A percentile compares a stretch with the other conserved stretches of the same genome.
These are phyloP conservation scores for Myotis pilosus DNA, from an alignment of 2,797 vertebrate genomes.

Conservation along the genomic window DNA sequence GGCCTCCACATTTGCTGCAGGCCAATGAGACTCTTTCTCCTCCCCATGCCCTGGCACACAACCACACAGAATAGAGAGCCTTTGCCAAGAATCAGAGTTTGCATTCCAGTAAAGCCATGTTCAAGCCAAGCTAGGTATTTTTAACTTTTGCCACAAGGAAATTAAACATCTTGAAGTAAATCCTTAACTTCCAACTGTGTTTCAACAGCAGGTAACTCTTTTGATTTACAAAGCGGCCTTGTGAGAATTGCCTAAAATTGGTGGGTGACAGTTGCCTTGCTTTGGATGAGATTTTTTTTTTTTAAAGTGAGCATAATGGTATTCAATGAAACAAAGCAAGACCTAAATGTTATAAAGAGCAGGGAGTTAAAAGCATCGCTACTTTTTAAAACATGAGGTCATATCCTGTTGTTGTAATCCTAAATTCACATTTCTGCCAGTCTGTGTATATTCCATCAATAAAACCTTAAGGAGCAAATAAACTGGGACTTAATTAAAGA, in stretches of 20 bases:
- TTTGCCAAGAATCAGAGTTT: slow-evolving; percentile 4
- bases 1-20: neutral
- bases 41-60: neutral
- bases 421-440: slow-evolving; percentile 45
- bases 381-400: slow-evolving; percentile 32
- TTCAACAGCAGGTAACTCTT: slow-evolving; percentile 17
- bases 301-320: neutral
- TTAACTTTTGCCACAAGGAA: slow-evolving; percentile 37
- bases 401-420: neutral
- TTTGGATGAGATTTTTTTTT: slow-evolving; percentile 25
- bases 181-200: neutral
- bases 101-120: neutral
- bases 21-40: neutral
- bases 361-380: neutral
- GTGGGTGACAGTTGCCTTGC: neutral
- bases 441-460: slow-evolving; percentile 41
- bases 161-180: slow-evolving; percentile 33
- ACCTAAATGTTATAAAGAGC: neutral
- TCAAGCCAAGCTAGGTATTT: slow-evolving; percentile 31
- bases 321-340: neutral
- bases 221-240: neutral
- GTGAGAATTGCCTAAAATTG: neutral
- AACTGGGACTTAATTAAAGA: slow-evolving; percentile 66
- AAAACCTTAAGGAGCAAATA: slow-evolving; percentile 54
- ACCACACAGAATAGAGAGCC: neutral